Evolutionary conservation across 1,140 invertebrate genomes (phyloP).

Genomic region (Maconellicoccus hirsutus): DNA sequence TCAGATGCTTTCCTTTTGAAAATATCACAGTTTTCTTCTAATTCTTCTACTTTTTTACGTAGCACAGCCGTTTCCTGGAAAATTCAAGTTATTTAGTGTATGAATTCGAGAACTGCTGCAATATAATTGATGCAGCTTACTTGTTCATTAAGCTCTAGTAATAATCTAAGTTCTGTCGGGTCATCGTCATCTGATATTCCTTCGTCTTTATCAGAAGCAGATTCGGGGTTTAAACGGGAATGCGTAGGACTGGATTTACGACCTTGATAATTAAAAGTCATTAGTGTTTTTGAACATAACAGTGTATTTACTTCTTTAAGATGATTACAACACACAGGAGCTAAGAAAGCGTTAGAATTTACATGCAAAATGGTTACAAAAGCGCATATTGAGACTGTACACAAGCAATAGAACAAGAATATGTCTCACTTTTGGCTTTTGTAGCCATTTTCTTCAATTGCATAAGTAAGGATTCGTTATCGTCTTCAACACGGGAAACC

Average conservation of each 20-base stretch:
- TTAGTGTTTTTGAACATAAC: too few species aligned
- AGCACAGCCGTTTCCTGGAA: conserved; percentile 64
- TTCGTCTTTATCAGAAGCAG: conserved; percentile 54
- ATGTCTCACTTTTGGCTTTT: conserved; percentile 58
- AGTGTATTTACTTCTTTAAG: too few species aligned
- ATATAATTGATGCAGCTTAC: conserved; percentile 31
- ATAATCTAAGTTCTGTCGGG: conserved; percentile 57
- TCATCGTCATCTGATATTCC: conserved; percentile 64
- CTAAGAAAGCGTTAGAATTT: not conserved
- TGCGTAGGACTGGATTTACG: conserved; percentile 47
- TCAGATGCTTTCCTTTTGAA: conserved; percentile 63
- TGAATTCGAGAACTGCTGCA: not conserved
- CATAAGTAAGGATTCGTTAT: conserved; percentile 81
- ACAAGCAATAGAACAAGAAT: not conserved
- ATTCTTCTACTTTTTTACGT: conserved; percentile 67
- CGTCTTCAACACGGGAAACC: conserved; percentile 75
- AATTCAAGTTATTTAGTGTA: not conserved
- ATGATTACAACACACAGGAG: not conserved
- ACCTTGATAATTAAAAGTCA: conserved; percentile 35
- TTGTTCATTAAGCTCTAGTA: conserved; percentile 78
- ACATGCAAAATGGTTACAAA: conserved; percentile 25
- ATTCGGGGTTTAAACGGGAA: conserved; percentile 46
- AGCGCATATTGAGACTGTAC: not conserved
- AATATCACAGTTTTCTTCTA: conserved; percentile 65
- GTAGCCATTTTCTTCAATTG: conserved; percentile 90